Conservation (phyloP, 2,113 vertebrate species). For the Polypterus senegalus region DNA sequence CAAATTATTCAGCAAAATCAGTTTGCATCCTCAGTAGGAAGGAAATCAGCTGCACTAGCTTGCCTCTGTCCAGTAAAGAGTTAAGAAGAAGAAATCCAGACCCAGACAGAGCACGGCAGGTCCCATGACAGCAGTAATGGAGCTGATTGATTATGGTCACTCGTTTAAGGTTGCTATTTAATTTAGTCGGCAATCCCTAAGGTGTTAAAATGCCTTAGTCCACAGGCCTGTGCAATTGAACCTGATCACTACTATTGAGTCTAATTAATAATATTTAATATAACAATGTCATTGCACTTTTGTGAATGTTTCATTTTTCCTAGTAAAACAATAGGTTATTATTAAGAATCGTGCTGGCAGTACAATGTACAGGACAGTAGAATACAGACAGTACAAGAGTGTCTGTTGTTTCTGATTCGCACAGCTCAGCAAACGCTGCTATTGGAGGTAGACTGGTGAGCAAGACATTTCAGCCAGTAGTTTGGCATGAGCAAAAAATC, state of each 20-base stretch:
- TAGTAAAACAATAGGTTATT: too few species aligned
- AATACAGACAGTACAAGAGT: not conserved
- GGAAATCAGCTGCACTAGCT: too few species aligned
- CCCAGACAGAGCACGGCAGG: constrained; percentile 33
- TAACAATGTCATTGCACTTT: too few species aligned
- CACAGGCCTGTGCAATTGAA: constrained; percentile 42
- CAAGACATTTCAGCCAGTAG: constrained; percentile 32
- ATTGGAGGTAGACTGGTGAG: constrained; percentile 28
- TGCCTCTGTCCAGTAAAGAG: constrained; percentile 16
- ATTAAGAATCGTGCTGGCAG: too few species aligned
- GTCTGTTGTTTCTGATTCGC: constrained; percentile 35
- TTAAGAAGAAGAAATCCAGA: constrained; percentile 38
- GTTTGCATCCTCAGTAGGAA: not conserved
- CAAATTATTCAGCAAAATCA: too few species aligned
- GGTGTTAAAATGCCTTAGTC: constrained; percentile 31
- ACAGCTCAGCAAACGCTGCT: constrained; percentile 24
- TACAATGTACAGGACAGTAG: too few species aligned
- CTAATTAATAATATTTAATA: too few species aligned
- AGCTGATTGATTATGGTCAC: constrained; percentile 61
- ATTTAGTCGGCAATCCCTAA: constrained; percentile 46
- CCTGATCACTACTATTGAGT: constrained; percentile 24
- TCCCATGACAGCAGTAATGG: constrained; percentile 48
- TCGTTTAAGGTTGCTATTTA: constrained; percentile 56
- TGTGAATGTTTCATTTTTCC: too few species aligned
- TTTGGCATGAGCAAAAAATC: constrained; percentile 38